Percentiles rank a stretch among this genome's conserved stretches.
phyloP scores from a whole-genome alignment of 1,140 invertebrate species.

The Trichomalopsis sarcophagae region DNA sequence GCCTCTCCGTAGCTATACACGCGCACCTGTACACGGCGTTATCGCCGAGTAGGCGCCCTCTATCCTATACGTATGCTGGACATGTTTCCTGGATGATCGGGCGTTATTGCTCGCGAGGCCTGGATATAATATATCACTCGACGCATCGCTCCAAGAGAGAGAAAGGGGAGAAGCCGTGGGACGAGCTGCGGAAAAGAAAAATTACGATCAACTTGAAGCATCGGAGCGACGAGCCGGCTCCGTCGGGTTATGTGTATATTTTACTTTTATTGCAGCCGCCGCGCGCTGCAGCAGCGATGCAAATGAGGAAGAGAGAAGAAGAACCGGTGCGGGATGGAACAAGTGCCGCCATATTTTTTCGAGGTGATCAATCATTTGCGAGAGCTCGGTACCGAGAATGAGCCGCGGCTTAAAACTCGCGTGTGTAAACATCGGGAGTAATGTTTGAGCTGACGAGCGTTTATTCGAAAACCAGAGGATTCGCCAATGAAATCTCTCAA shows the following conservation, averaged over 20 bases:
- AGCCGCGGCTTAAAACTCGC: background rate
- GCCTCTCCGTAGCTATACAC: background rate
- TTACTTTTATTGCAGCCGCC: constrained; percentile 18
- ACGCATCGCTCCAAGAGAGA: background rate
- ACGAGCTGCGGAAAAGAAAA: background rate
- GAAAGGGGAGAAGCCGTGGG: background rate
- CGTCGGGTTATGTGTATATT: background rate
- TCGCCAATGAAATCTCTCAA: background rate
- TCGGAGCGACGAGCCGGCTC: background rate
- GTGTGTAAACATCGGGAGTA: background rate
- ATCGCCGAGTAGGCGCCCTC: background rate
- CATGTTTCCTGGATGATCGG: constrained; percentile 41
- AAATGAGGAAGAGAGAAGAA: constrained; percentile 17
- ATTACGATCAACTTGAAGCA: constrained; percentile 21
- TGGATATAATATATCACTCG: constrained; percentile 44
- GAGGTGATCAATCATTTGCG: background rate
- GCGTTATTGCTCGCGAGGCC: constrained; percentile 28
- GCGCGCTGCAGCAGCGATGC: background rate
- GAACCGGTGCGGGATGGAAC: background rate
- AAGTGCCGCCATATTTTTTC: constrained; percentile 1
- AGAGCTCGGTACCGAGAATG: too few relatives aligned
- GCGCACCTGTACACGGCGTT: constrained; percentile 5
- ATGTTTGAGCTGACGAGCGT: too few relatives aligned
- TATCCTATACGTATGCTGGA: background rate
- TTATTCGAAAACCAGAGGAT: background rate